A percentile compares a stretch with the other conserved stretches of the same genome.
Evolutionary conservation across 2,888 invertebrate genomes (phyloP).

Genomic region (Pachymerium ferrugineum): DNA sequence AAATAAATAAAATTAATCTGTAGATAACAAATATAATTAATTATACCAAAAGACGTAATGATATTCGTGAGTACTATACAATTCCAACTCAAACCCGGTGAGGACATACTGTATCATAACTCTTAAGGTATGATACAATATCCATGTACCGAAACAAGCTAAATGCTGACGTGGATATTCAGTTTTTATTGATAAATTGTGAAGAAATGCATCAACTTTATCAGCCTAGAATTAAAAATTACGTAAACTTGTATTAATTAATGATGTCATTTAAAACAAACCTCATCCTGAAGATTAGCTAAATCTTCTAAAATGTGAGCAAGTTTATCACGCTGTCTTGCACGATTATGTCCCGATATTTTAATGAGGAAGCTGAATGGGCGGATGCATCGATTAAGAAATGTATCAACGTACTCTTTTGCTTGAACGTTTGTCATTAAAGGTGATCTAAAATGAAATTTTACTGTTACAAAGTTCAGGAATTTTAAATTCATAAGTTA

Average conservation of each 20-base stretch:
- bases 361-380: conserved; percentile 81
- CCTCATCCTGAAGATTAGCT: conserved; percentile 85
- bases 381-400: conserved; percentile 76
- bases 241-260: not conserved
- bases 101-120: conserved; percentile 91
- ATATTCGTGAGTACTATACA: conserved; percentile 94
- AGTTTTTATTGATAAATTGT: conserved; percentile 61
- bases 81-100: conserved; percentile 88
- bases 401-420: conserved; percentile 80
- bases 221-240: conserved; percentile 62
- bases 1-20: not conserved
- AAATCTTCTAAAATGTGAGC: conserved; percentile 85
- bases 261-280: conserved; percentile 44
- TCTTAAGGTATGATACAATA: conserved; percentile 84
- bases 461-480: not conserved
- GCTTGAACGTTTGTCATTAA: conserved; percentile 52
- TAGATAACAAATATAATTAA: not conserved
- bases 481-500: conserved; percentile 28
- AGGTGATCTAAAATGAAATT: conserved; percentile 32
- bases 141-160: conserved; percentile 90
- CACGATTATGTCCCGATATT: conserved; percentile 89
- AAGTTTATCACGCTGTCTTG: conserved; percentile 88
- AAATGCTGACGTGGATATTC: conserved; percentile 66
- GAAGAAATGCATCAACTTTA: conserved; percentile 77
- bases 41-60: conserved; percentile 85